These are phyloP conservation scores for Pyrrhosoma nymphula DNA, from an alignment of 2,888 invertebrate species.

Conservation along the genomic window DNA sequence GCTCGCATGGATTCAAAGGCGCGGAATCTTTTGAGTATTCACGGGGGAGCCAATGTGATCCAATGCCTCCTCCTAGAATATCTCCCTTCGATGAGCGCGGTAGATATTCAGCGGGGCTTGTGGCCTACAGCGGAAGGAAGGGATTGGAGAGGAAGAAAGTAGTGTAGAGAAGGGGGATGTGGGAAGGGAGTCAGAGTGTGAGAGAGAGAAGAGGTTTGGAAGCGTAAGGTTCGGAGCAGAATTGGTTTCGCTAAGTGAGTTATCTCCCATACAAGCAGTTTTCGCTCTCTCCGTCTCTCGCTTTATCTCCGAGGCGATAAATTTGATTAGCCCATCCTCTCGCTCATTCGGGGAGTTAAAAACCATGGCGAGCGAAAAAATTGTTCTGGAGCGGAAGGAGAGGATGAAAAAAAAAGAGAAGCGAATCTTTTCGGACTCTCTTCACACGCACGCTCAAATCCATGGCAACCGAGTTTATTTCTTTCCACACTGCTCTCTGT, in stretches of 20 bases:
- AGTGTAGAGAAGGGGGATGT: not conserved
- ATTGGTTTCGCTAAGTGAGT: constrained; percentile 63
- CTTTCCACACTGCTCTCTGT: not conserved
- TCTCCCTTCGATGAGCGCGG: no score
- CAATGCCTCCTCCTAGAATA: no score
- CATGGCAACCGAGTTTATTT: not conserved
- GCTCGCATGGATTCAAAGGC: no score
- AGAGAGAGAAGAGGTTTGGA: constrained; percentile 8
- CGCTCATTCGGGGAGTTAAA: constrained; percentile 39
- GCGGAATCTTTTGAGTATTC: no score
- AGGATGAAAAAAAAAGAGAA: not conserved
- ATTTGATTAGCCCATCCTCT: constrained; percentile 50
- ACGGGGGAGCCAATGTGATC: no score
- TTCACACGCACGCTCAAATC: not conserved
- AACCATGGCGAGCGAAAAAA: constrained; percentile 27
- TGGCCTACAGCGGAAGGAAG: no score
- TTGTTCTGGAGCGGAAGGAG: not conserved
- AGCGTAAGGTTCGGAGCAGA: not conserved
- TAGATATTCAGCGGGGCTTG: no score
- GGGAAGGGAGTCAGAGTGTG: not conserved
- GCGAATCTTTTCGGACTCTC: not conserved
- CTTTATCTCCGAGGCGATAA: constrained; percentile 42
- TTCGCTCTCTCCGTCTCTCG: not conserved
- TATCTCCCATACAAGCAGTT: constrained; percentile 52
- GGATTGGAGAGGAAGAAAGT: not conserved